Evolutionary conservation across 2,113 vertebrate species (phyloP), one percentile per base, ranked within the genome.

Genomic region (Ramphastos sulfuratus): DNA sequence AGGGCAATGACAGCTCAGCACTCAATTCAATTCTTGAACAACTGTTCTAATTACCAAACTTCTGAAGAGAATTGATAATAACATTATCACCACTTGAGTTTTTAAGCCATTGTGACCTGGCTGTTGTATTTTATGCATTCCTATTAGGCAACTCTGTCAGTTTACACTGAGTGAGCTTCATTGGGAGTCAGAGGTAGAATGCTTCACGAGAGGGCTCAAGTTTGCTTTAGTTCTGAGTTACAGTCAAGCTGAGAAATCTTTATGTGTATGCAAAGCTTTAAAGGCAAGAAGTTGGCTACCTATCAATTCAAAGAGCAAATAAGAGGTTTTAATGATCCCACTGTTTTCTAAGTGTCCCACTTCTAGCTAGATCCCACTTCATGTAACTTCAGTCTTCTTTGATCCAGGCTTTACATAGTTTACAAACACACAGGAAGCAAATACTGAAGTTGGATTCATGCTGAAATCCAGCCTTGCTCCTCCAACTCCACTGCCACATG

Each of bases 151-250:
- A 42, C 7, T 7, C 37, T 67, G 24, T 58, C 54, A 61, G 25
- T 19, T 54, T 67, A 30, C 18, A 50, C 3, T 14, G 19, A 9
- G 21, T 23, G 35, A 90, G 21, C 31, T 25, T 60, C 44, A 60
- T 12, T 0, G 4, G 59, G 28, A 65, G 11, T 9, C 9, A 30
- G 7, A 55, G 33, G 28, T 58, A 56, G 23, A 87, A 7, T 23
- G 14, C 55, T 85, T 60, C 55, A 37, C 31, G 1, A 4, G 27
- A 52, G 3, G 82, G 52, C 14, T 39, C 37, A 59, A 33, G 28
- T 0, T 58, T 15, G 13, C 10, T 69, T 82, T n/a, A 76, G 50
- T 5, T 3, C 0, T 12, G 19, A 79, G 19, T 50, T 77, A 81
- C 24, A 63, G 71, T 14, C 46, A 84, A 52, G 30, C 10, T 75